phyloP scores from a whole-genome alignment of 2,888 invertebrate genomes.

The Alentia gelatinosa region DNA sequence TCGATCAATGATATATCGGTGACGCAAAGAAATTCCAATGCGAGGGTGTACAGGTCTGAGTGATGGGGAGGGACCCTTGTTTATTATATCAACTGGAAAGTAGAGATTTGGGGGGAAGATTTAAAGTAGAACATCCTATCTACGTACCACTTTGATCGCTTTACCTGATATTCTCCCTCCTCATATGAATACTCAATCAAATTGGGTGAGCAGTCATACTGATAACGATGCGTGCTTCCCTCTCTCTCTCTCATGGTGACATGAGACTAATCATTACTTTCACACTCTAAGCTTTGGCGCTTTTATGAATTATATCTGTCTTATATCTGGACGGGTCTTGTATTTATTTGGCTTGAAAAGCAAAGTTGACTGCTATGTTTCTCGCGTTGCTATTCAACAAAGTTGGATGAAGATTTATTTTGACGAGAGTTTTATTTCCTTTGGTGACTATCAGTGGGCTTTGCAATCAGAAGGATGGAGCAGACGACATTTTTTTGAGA shows the following conservation, averaged over 20 bases:
- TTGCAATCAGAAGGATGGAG: not conserved
- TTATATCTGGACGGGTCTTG: not conserved
- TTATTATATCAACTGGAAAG: too few species aligned
- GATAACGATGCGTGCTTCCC: not conserved
- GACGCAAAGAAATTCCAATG: not conserved
- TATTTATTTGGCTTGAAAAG: constrained; percentile 51
- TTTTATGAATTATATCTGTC: too few species aligned
- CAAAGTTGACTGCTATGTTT: not conserved
- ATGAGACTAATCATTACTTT: constrained; percentile 29
- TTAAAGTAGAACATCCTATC: too few species aligned
- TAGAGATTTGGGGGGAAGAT: too few species aligned
- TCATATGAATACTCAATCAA: constrained; percentile 14
- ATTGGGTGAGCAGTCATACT: not conserved
- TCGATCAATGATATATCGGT: not conserved
- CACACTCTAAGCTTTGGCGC: not conserved
- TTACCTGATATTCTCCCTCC: too few species aligned
- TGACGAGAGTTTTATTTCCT: not conserved
- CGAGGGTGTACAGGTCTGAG: too few species aligned
- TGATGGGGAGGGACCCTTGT: too few species aligned
- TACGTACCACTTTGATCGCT: too few species aligned
- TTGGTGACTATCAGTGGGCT: not conserved
- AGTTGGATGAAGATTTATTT: not conserved
- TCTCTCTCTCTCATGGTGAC: not conserved
- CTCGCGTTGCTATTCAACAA: constrained; percentile 17
- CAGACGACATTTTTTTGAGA: not conserved